phyloP scores from a whole-genome alignment of 92 coral and sea anemone genomes.

The Zoanthus sociatus region DNA sequence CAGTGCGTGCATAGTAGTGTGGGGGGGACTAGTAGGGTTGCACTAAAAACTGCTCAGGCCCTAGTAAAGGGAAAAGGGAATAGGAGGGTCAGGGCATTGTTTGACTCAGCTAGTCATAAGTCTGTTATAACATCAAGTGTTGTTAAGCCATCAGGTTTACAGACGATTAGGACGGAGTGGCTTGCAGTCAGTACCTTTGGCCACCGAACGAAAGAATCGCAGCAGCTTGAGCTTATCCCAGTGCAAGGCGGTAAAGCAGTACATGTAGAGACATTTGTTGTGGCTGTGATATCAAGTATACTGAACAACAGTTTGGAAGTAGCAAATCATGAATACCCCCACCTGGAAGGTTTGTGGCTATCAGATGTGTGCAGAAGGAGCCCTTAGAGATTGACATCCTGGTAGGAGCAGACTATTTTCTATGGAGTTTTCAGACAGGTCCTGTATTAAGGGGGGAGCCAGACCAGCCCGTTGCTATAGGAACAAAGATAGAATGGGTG shows the following conservation, averaged over 20 bases:
- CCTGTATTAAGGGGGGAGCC: constrained; percentile 55
- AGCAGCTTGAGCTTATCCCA: background rate
- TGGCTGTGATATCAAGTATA: constrained; percentile 17
- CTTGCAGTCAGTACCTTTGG: constrained; percentile 39
- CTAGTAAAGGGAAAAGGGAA: background rate
- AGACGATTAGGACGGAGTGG: constrained; percentile 54
- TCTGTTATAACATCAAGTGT: constrained; percentile 15
- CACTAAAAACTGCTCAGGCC: constrained; percentile 31
- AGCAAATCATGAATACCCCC: constrained; percentile 43
- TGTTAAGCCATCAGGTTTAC: constrained; percentile 24
- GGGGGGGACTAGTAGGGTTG: constrained; percentile 42
- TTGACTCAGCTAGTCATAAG: background rate
- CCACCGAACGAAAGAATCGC: background rate
- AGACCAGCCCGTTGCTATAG: constrained; percentile 49
- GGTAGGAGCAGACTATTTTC: constrained; percentile 67
- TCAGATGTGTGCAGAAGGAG: no score
- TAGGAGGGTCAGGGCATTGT: constrained; percentile 11
- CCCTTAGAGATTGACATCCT: background rate
- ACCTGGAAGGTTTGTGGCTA: constrained; percentile 13
- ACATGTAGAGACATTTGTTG: constrained; percentile 39
- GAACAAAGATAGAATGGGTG: constrained; percentile 52
- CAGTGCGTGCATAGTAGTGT: constrained; percentile 30
- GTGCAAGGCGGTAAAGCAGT: constrained; percentile 20
- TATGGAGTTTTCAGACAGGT: constrained; percentile 66
- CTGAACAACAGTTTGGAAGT: constrained; percentile 26